These are phyloP conservation scores for Hormaphis cornu DNA, from an alignment of 1,140 invertebrate species.

Conservation along the genomic window DNA sequence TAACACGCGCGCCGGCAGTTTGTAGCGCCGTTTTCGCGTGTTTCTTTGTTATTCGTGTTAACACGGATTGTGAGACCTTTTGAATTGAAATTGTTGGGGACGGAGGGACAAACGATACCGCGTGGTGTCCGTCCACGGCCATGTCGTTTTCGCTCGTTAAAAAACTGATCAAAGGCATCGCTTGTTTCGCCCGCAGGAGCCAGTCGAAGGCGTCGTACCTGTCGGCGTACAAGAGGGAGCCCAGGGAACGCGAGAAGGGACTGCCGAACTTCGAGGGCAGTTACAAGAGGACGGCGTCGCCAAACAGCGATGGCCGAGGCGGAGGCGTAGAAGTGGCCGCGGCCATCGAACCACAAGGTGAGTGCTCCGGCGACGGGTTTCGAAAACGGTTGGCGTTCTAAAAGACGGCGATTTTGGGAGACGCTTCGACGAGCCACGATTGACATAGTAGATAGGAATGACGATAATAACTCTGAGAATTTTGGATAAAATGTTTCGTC, in stretches of 20 bases:
- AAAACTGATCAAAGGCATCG: neutral
- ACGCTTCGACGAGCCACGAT: too few relatives aligned
- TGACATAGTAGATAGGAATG: too few relatives aligned
- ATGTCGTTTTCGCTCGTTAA: neutral
- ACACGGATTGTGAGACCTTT: too few relatives aligned
- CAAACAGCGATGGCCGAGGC: constrained; percentile 48
- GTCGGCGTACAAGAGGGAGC: constrained; percentile 42
- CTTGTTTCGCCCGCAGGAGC: constrained; percentile 48
- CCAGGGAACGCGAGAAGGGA: constrained; percentile 52
- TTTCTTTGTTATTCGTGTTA: neutral
- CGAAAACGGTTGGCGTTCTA: too few relatives aligned
- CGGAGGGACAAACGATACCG: too few relatives aligned
- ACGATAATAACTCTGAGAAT: too few relatives aligned
- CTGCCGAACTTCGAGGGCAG: constrained; percentile 59
- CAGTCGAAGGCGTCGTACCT: constrained; percentile 71
- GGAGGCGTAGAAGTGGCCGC: neutral
- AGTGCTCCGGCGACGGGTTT: too few relatives aligned
- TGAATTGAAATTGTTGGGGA: too few relatives aligned
- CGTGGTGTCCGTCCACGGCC: neutral
- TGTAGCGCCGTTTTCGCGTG: neutral
- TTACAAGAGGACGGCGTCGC: constrained; percentile 65
- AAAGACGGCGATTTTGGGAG: too few relatives aligned
- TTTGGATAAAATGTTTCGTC: too few relatives aligned
- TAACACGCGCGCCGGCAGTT: neutral
- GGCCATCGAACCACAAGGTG: constrained; percentile 13